Percentiles rank a stretch among this genome's conserved stretches.
Conservation (phyloP, 2,888 invertebrate genomes). For the Tryphoninae sp. region DNA sequence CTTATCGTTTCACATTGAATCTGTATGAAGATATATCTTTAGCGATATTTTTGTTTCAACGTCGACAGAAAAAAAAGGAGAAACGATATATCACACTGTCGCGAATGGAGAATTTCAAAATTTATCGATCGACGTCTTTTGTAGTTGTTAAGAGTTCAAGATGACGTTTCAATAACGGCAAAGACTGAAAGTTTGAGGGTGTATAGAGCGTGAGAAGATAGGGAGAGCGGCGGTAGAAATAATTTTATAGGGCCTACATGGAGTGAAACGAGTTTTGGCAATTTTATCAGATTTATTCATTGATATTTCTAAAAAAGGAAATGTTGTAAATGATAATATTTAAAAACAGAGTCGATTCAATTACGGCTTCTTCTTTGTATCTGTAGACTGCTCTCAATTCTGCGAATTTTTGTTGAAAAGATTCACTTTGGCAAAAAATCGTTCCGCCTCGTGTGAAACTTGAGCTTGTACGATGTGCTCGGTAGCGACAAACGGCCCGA, state of each 20-base stretch:
- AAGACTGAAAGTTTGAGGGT: conserved; percentile 38
- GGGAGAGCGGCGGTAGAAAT: background rate
- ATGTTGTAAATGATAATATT: too few relatives aligned
- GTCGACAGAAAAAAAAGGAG: background rate
- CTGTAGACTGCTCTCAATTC: too few relatives aligned
- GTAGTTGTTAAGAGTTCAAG: conserved; percentile 25
- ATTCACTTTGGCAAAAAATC: background rate
- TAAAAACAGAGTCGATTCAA: too few relatives aligned
- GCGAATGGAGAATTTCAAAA: background rate
- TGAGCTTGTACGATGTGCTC: conserved; percentile 17
- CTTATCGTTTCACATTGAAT: background rate
- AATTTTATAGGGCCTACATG: background rate
- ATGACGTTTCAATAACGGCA: conserved; percentile 23
- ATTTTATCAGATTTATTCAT: background rate
- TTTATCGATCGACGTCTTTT: background rate
- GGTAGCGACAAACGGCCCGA: conserved; percentile 69
- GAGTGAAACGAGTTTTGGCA: background rate
- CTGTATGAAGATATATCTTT: background rate
- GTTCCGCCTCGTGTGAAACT: background rate
- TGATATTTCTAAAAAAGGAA: background rate
- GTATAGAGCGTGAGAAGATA: background rate
- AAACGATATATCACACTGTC: background rate
- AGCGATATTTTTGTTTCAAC: background rate
- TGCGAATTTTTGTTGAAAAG: background rate
- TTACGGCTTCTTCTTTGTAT: too few relatives aligned